Evolutionary conservation across 2,888 invertebrate species (phyloP).

Genomic region (Tanytarsus gracilentus): DNA sequence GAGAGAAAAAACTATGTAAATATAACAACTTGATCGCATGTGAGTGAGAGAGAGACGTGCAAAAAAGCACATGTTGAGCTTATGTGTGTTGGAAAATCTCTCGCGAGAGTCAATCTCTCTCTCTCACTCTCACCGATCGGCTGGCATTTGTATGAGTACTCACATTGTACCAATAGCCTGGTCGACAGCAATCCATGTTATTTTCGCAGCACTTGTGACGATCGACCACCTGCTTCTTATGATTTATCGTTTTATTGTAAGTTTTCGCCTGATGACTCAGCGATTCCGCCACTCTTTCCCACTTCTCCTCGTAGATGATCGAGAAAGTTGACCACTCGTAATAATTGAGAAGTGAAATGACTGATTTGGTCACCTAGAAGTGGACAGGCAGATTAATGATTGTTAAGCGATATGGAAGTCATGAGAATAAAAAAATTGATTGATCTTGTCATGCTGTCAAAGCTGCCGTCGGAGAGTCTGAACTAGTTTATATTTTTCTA

Average conservation of each 20-base stretch:
- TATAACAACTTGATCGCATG: background rate
- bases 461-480: too few species aligned
- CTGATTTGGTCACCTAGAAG: conserved; percentile 82
- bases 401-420: too few species aligned
- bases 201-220: conserved; percentile 68
- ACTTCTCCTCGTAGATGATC: conserved; percentile 72
- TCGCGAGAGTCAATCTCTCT: background rate
- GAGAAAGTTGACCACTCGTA: conserved; percentile 93
- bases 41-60: background rate
- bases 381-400: too few species aligned
- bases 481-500: too few species aligned
- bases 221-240: conserved; percentile 60
- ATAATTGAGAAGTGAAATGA: conserved; percentile 80
- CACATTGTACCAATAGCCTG: conserved; percentile 73
- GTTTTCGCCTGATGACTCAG: conserved; percentile 65
- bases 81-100: background rate
- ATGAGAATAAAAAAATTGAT: too few species aligned
- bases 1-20: conserved; percentile 8
- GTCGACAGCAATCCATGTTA: conserved; percentile 64
- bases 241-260: conserved; percentile 77
- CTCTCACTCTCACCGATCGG: too few species aligned
- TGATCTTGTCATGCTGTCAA: too few species aligned
- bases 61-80: conserved; percentile 3
- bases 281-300: conserved; percentile 73
- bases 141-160: too few species aligned